These are phyloP conservation scores for Oplegnathus fasciatus DNA, from an alignment of 2,113 vertebrate genomes.

Conservation along the genomic window DNA sequence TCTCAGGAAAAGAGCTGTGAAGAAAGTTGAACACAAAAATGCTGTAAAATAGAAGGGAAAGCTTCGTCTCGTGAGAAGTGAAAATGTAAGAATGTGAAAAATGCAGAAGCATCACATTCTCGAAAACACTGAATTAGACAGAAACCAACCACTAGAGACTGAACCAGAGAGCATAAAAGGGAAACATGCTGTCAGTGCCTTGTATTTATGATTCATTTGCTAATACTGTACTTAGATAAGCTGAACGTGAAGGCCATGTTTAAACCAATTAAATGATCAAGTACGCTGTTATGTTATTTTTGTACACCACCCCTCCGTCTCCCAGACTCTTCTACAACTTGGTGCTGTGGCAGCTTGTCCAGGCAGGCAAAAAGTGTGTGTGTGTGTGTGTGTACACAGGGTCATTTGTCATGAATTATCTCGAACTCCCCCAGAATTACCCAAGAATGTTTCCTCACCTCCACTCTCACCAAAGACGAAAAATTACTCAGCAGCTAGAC, in stretches of 20 bases:
- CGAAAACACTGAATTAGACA: slow-evolving; percentile 5
- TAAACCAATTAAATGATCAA: slow-evolving; percentile 50
- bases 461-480: slow-evolving; percentile 15
- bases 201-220: slow-evolving; percentile 29
- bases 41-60: neutral
- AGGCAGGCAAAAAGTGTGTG: slow-evolving; percentile 50
- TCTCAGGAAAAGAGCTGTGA: neutral
- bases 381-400: slow-evolving; percentile 7
- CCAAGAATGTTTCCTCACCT: slow-evolving; percentile 65
- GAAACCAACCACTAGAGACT: neutral
- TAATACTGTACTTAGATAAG: slow-evolving; percentile 5
- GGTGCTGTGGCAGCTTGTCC: slow-evolving; percentile 57
- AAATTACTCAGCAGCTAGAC: slow-evolving; percentile 7
- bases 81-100: slow-evolving; percentile 5
- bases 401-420: slow-evolving; percentile 72
- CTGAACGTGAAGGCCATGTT: slow-evolving; percentile 25
- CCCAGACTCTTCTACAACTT: neutral
- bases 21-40: slow-evolving; percentile 4
- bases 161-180: slow-evolving; percentile 13
- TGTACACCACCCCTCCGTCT: neutral
- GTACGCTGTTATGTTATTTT: slow-evolving; percentile 14
- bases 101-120: slow-evolving; percentile 10
- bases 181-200: slow-evolving; percentile 1
- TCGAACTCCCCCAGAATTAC: slow-evolving; percentile 52
- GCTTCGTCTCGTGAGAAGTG: neutral